Conservation (phyloP, 2,797 vertebrate genomes). For the Gymnothorax javanicus region DNA sequence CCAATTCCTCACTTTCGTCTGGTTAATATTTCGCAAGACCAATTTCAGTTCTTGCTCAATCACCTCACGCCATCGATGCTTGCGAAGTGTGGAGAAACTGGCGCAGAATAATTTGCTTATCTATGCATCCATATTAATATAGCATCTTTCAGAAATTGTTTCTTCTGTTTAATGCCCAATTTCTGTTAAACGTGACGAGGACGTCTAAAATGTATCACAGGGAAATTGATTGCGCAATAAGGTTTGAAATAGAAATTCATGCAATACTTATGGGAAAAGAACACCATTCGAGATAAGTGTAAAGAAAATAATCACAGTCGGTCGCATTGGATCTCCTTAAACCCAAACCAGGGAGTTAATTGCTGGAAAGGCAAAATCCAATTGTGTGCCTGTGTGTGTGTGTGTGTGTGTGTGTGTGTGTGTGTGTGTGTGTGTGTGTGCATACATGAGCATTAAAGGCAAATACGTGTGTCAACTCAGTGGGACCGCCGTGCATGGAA, state of each 20-base stretch:
- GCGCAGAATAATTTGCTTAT: background rate
- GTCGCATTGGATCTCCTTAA: background rate
- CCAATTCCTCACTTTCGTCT: background rate
- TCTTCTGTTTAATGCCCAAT: background rate
- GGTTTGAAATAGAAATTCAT: constrained; percentile 8
- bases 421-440: no score
- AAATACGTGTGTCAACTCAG: constrained; percentile 37
- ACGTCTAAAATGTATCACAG: background rate
- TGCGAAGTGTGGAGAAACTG: background rate
- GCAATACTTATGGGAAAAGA: background rate
- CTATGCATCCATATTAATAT: background rate
- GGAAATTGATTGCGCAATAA: background rate
- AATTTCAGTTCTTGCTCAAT: background rate
- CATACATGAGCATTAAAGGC: background rate
- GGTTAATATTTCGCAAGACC: background rate
- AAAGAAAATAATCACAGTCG: background rate
- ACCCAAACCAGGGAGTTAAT: background rate
- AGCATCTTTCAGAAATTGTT: background rate
- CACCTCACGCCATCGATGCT: background rate
- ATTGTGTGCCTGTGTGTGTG: background rate
- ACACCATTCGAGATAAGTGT: background rate
- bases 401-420: background rate
- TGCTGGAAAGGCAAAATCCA: background rate
- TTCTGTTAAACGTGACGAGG: background rate
- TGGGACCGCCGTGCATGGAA: constrained; percentile 31